Conservation (phyloP, 1,140 invertebrate species). For the Protaetia brevitarsis region DNA sequence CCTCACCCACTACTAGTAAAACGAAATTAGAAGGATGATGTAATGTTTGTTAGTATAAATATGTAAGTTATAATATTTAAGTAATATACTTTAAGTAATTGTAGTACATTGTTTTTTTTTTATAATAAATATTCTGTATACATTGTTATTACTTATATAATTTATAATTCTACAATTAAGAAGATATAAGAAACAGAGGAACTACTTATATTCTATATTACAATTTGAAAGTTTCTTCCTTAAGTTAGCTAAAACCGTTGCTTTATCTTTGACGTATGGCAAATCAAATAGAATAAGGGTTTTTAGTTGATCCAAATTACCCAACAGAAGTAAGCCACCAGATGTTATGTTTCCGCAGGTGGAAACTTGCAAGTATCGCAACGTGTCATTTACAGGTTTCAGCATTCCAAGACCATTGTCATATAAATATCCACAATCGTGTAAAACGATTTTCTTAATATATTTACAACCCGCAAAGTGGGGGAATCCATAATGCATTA, state of each 20-base stretch:
- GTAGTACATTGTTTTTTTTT: neutral
- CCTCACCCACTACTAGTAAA: constrained; percentile 37
- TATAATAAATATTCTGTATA: neutral
- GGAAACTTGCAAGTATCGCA: constrained; percentile 63
- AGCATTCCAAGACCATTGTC: constrained; percentile 61
- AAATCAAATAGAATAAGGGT: constrained; percentile 58
- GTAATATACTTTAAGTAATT: neutral
- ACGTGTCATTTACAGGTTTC: constrained; percentile 53
- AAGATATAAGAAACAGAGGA: neutral
- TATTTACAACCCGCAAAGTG: constrained; percentile 68
- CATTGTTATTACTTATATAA: neutral
- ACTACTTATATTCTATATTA: constrained; percentile 45
- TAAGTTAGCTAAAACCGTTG: constrained; percentile 51
- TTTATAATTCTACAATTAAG: no score
- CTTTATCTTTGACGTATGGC: constrained; percentile 57
- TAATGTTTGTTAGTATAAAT: neutral
- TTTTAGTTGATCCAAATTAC: constrained; percentile 57
- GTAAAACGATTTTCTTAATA: constrained; percentile 62
- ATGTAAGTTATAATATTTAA: neutral
- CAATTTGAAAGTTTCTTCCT: constrained; percentile 55
- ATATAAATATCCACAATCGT: constrained; percentile 66
- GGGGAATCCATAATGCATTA: constrained; percentile 74
- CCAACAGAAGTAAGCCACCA: constrained; percentile 56
- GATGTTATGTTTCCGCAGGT: constrained; percentile 67
- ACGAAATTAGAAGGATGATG: constrained; percentile 34